These are phyloP conservation scores for Cottus gobio DNA, from an alignment of 2,113 vertebrate genomes.

Conservation along the genomic window DNA sequence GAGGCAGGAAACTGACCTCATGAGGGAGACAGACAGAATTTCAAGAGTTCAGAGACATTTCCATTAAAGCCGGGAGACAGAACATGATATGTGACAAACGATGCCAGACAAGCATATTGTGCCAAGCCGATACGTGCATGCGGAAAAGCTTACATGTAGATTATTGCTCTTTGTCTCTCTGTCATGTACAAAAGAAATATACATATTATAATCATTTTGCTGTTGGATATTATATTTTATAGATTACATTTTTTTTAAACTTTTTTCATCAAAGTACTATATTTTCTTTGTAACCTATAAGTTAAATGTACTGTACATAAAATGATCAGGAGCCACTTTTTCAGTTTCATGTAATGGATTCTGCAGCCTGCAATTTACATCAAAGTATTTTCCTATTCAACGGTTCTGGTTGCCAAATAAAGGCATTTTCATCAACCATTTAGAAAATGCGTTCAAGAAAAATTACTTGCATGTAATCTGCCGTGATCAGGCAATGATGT, in stretches of 20 bases:
- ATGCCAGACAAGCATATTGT: constrained; percentile 51
- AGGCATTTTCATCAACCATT: background rate
- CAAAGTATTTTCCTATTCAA: background rate
- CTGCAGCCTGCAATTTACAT: too few relatives aligned
- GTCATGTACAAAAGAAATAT: constrained; percentile 19
- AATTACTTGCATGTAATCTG: background rate
- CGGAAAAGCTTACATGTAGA: constrained; percentile 22
- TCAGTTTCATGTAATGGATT: constrained; percentile 11
- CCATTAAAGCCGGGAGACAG: constrained; percentile 65
- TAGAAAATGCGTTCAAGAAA: background rate
- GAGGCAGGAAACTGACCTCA: constrained; percentile 75
- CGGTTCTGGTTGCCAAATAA: background rate
- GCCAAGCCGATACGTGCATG: constrained; percentile 13
- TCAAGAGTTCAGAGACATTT: constrained; percentile 76
- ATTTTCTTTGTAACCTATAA: background rate
- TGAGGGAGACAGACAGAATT: constrained; percentile 62
- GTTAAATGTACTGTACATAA: background rate
- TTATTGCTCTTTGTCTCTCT: constrained; percentile 35
- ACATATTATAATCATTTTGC: too few relatives aligned
- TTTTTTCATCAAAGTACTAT: background rate
- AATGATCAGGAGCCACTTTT: background rate
- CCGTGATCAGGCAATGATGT: background rate
- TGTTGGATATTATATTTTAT: background rate
- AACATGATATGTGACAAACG: constrained; percentile 67
- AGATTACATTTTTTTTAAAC: background rate